Evolutionary conservation across 2,113 vertebrate genomes (phyloP).

Genomic region (Calypte anna): DNA sequence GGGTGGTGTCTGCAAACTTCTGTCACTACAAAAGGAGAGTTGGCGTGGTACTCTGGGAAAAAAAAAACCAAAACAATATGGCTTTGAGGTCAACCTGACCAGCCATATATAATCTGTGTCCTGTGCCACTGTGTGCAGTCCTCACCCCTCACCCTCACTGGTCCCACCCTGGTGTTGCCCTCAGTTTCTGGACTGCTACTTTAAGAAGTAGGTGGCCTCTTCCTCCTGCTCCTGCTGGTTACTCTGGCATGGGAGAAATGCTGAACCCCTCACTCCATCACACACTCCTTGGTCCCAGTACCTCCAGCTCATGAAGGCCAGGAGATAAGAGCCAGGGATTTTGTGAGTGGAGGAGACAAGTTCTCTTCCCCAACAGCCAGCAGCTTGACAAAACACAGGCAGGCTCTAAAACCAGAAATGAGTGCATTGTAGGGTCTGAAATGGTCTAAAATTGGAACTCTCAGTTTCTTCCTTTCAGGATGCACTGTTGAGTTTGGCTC

Average conservation of each 20-base stretch:
- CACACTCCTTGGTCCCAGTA: background rate
- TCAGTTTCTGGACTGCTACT: background rate
- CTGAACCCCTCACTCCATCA: fast-evolving
- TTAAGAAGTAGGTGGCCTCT: background rate
- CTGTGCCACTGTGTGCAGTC: background rate
- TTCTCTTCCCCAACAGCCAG: background rate
- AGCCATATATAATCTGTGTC: background rate
- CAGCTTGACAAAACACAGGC: background rate
- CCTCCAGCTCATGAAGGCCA: background rate
- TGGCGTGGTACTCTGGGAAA: background rate
- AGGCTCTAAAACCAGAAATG: background rate
- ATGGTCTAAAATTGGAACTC: background rate
- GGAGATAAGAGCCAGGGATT: background rate
- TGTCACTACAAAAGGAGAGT: background rate
- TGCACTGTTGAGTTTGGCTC: background rate
- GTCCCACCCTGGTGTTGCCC: background rate
- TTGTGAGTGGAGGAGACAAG: background rate
- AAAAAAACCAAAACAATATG: fast-evolving
- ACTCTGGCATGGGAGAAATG: background rate
- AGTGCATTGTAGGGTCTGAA: background rate
- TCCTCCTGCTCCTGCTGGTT: background rate
- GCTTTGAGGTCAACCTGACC: background rate
- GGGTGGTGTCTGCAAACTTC: background rate
- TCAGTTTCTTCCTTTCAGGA: background rate
- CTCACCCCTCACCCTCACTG: background rate